A percentile compares a stretch with the other conserved stretches of the same genome.
phyloP scores from a whole-genome alignment of 2,113 vertebrate species.

The Dasyprocta punctata region DNA sequence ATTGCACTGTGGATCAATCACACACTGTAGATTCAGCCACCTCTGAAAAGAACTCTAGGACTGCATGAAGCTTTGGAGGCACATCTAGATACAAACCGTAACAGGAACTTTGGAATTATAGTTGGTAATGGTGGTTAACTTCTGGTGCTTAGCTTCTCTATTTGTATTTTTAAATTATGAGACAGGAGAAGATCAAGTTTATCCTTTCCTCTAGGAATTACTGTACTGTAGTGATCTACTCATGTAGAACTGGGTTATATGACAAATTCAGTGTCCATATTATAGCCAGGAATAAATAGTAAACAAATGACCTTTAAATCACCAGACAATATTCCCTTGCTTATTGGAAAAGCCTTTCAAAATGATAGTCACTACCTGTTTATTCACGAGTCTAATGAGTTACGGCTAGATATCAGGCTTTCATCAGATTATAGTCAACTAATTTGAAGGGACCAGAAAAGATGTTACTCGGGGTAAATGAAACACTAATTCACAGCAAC shows the following conservation, averaged over 20 bases:
- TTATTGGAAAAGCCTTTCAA: constrained; percentile 11
- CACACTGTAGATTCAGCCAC: not conserved
- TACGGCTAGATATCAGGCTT: constrained; percentile 40
- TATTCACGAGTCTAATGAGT: constrained; percentile 18
- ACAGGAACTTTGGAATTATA: not conserved
- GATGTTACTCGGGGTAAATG: not conserved
- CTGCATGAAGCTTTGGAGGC: not conserved
- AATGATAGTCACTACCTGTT: not conserved
- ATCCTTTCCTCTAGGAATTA: not conserved
- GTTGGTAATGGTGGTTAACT: not conserved
- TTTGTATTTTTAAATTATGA: constrained; percentile 22
- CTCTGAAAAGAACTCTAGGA: not conserved
- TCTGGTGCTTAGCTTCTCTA: not conserved
- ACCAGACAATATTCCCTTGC: not conserved
- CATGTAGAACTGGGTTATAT: not conserved
- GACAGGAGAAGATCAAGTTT: not conserved
- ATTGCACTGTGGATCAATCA: not conserved
- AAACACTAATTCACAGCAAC: constrained; percentile 10
- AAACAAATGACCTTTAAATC: constrained; percentile 32
- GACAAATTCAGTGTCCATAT: constrained; percentile 8
- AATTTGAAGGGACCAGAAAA: constrained; percentile 35
- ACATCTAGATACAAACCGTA: not conserved
- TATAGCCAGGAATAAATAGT: not conserved
- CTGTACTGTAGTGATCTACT: constrained; percentile 18
- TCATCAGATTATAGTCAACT: constrained; percentile 1